Evolutionary conservation across 2,797 vertebrate genomes (phyloP).

Genomic region (Melanotaenia parkinsoni): DNA sequence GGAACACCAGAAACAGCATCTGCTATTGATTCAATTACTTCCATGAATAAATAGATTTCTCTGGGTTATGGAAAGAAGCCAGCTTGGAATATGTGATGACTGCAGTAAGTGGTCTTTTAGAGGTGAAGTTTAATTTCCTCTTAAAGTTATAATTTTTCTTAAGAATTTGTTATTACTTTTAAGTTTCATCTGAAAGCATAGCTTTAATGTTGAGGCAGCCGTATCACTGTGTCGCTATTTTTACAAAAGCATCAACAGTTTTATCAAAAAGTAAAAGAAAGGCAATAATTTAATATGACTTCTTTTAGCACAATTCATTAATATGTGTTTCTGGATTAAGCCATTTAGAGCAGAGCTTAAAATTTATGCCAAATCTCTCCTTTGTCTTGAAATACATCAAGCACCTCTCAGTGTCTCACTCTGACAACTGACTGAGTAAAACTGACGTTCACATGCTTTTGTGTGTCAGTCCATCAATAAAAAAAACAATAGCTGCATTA

Average conservation of each 20-base stretch:
- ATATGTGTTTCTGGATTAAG: constrained; percentile 4
- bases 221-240: constrained; percentile 11
- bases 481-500: constrained; percentile 54
- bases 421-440: constrained; percentile 23
- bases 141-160: constrained; percentile 3
- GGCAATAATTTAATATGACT: neutral
- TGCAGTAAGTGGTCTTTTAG: constrained; percentile 21
- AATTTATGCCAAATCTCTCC: constrained; percentile 25
- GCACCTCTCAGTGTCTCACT: constrained; percentile 31
- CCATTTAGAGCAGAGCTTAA: constrained; percentile 21
- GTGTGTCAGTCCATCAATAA: constrained; percentile 51
- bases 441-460: constrained; percentile 42
- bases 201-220: constrained; percentile 24
- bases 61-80: constrained; percentile 32
- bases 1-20: constrained; percentile 53
- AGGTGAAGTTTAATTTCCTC: constrained; percentile 20
- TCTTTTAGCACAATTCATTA: neutral
- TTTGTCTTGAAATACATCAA: constrained; percentile 36
- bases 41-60: constrained; percentile 61
- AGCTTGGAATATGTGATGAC: constrained; percentile 34
- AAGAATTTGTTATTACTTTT: neutral
- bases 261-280: constrained; percentile 1
- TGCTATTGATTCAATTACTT: constrained; percentile 66
- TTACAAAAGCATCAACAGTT: constrained; percentile 8
- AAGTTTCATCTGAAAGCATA: constrained; percentile 12